Base-by-base conservation (phyloP, 2,113 vertebrate species). In the Vulpes vulpes region DNA sequence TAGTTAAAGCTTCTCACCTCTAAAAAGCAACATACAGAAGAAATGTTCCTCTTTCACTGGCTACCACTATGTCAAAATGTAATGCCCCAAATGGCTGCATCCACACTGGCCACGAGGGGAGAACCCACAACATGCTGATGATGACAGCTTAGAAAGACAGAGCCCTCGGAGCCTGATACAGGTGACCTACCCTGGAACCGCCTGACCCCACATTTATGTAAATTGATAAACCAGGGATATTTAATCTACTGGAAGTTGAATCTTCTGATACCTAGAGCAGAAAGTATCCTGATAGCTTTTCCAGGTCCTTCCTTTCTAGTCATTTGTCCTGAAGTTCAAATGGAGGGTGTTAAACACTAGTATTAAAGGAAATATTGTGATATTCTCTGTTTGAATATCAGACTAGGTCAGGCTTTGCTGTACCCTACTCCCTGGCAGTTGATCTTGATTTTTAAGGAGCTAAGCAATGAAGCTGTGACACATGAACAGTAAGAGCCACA, bases 351-450 rank as follows among this genome's bases (percentile, higher is more conserved):
- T 53, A 69, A 51, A 83, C 67, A 60, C 30, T 51, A 59, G 76
- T 35, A 32, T 88, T 74, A 71, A 87, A 79, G 49, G 65, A 55
- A 90, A 94, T 53, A 71, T 0, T 43, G n/a, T 90, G 30, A 59
- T 38, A 59, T 49, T 6, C 30, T 95, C 25, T 83, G 83, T 83
- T 91, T 84, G 19, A 49, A 67, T 43, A 5, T 53, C 23, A 30
- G 69, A 81, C 51, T n/a, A 30, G 60, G 74, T 93, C 51, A 59
- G 62, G 78, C 64, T 83, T 82, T 35, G 8, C 38, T 87, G 55
- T 67, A 79, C 30, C 60, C 17, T 64, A 4, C 30, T 91, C 55
- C 16, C 2, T 25, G 49, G 55, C 17, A 94, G 43, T 1, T 76
- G n/a, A 88, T 69, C 59, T 67, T 76, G 16, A 69, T 32, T 67